Conservation (phyloP, 1,140 invertebrate genomes). For the Drosophila willistoni region DNA sequence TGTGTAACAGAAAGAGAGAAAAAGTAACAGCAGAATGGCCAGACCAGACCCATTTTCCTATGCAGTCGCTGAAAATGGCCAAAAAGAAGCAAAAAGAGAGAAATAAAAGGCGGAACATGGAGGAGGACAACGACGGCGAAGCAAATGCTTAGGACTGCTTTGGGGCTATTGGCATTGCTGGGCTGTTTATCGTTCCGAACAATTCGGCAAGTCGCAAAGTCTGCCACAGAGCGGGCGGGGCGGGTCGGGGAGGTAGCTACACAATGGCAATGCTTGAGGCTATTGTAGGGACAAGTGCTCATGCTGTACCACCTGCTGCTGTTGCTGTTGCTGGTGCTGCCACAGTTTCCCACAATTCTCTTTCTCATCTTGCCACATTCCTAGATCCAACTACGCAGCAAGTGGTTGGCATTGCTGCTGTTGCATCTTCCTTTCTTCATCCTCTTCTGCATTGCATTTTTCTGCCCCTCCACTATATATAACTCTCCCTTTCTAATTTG, state of each 20-base stretch:
- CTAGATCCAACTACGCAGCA: slow-evolving; percentile 9
- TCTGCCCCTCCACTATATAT: neutral
- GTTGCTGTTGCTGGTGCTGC: neutral
- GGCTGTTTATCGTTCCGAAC: slow-evolving; percentile 69
- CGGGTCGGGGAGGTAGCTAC: neutral
- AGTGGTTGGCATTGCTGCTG: slow-evolving; percentile 23
- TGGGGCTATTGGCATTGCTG: slow-evolving; percentile 58
- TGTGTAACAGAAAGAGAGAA: neutral
- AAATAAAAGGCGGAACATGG: slow-evolving; percentile 1
- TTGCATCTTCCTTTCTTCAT: neutral
- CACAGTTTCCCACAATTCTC: neutral
- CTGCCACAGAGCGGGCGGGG: slow-evolving; percentile 23
- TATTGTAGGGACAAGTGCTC: slow-evolving; percentile 16
- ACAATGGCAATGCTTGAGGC: slow-evolving; percentile 22
- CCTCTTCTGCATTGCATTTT: slow-evolving; percentile 27
- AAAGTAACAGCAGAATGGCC: slow-evolving; percentile 10
- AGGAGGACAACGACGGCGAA: neutral
- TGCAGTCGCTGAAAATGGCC: slow-evolving; percentile 3
- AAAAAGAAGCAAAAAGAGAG: too few relatives aligned
- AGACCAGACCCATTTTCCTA: slow-evolving; percentile 10
- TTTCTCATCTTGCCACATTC: neutral
- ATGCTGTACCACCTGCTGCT: slow-evolving; percentile 13
- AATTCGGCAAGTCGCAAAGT: slow-evolving; percentile 64
- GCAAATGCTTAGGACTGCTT: slow-evolving; percentile 23
- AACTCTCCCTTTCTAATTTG: slow-evolving; percentile 39